Conservation (phyloP, 2,888 invertebrate genomes). For the Drosophila flavopinicola region DNA sequence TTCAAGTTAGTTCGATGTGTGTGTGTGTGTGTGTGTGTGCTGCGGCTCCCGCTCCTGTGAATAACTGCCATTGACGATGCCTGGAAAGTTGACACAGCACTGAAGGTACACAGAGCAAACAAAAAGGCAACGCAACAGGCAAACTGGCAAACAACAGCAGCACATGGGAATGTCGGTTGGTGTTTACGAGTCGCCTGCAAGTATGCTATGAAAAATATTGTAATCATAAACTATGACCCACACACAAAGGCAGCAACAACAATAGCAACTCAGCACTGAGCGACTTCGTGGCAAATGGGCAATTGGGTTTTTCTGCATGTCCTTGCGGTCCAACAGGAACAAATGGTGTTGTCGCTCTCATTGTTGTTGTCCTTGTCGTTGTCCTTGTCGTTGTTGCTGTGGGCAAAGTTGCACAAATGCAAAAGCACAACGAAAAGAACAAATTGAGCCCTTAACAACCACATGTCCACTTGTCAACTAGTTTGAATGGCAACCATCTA, state of each 20-base stretch:
- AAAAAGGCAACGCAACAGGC: constrained; percentile 36
- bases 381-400: no score
- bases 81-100: constrained; percentile 64
- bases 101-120: constrained; percentile 62
- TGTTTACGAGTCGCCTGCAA: constrained; percentile 51
- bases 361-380: no score
- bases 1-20: not conserved
- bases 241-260: constrained; percentile 9
- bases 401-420: no score
- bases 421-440: not conserved
- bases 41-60: no score
- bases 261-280: not conserved
- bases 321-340: constrained; percentile 26
- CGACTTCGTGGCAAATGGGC: not conserved
- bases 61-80: constrained; percentile 36
- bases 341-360: constrained; percentile 15
- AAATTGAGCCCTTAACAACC: no score
- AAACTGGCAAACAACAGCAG: constrained; percentile 54
- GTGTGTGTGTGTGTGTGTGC: no score
- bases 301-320: constrained; percentile 5
- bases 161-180: constrained; percentile 36
- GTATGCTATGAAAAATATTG: constrained; percentile 61
- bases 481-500: no score
- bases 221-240: constrained; percentile 56
- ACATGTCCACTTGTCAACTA: no score